phyloP scores from a whole-genome alignment of 2,888 invertebrate genomes.

The Sphinx pinastri region DNA sequence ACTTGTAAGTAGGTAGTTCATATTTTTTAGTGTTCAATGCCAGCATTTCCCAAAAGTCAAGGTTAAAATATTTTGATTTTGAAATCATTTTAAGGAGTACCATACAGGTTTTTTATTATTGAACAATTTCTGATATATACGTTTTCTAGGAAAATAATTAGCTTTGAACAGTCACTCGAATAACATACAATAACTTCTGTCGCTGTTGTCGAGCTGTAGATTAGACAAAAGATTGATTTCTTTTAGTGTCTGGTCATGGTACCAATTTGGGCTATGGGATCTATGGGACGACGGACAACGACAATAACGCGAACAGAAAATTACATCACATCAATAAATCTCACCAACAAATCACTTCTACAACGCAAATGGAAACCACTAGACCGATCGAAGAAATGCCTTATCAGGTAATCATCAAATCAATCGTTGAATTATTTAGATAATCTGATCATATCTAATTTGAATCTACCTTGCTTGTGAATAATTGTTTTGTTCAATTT shows the following conservation, averaged over 20 bases:
- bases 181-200: background rate
- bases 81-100: too few relatives aligned
- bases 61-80: too few relatives aligned
- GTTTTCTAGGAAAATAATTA: background rate
- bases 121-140: too few relatives aligned
- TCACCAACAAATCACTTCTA: constrained; percentile 79
- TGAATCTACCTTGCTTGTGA: background rate
- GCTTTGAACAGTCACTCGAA: background rate
- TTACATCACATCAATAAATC: constrained; percentile 73
- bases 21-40: background rate
- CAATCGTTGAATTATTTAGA: constrained; percentile 12
- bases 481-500: background rate
- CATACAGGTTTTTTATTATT: too few relatives aligned
- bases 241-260: constrained; percentile 82
- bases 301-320: constrained; percentile 68
- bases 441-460: constrained; percentile 7
- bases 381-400: constrained; percentile 83
- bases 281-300: constrained; percentile 77
- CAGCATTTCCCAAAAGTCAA: background rate
- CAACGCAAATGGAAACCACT: constrained; percentile 67
- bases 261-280: constrained; percentile 85
- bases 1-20: too few relatives aligned
- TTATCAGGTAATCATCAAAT: constrained; percentile 78
- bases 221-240: constrained; percentile 34
- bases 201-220: background rate